Evolutionary conservation across 2,113 vertebrate species (phyloP), one percentile per base, ranked within the genome.

Genomic region (Struthio camelus): DNA sequence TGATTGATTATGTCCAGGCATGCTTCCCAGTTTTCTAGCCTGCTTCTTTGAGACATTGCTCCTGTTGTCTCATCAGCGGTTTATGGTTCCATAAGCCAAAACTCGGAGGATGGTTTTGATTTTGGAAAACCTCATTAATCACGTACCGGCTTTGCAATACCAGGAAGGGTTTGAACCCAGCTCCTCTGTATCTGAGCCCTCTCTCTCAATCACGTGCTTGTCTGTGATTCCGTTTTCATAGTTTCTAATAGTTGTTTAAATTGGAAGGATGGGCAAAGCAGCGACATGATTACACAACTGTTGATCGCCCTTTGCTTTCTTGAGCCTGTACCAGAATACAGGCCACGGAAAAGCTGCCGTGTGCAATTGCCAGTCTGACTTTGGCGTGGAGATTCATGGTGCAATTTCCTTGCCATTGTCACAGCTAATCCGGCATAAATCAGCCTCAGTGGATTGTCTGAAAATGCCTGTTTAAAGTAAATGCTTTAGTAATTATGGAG

Each of bases 381-480:
- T 90, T 83, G 88, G 65, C 46, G 2, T 66, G 58, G 96, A 42
- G 67, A 32, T 14, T 75, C 12, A 18, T 5, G 8, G 18, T 32
- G 32, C 84, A 64, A 80, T 80, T 83, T 96, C 76, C 67, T 51
- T 93, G 96, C 36, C 58, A 69, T 83, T 95, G 86, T 97, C 92
- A 85, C 38, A 96, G 80, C 88, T 90, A 94, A 89, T 80, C 94
- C 84, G 90, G 64, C 32, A n/a, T 81, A 88, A 87, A 38, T 69
- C 80, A 88, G 56, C 71, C 66, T 87, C 36, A 93, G 58, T 93
- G 94, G 86, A 94, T 96, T 92, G 75, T 92, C 90, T 86, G 83
- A 97, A 90, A 62, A 81, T 80, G 77, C 77, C 94, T 92, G 2
- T 95, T 96, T 94, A 97, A 97, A 97, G 90, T 79, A 96, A 97